Percentiles rank a stretch among this genome's conserved stretches.
phyloP scores from a whole-genome alignment of 1,140 invertebrate species.

The Trichonephila clavipes region DNA sequence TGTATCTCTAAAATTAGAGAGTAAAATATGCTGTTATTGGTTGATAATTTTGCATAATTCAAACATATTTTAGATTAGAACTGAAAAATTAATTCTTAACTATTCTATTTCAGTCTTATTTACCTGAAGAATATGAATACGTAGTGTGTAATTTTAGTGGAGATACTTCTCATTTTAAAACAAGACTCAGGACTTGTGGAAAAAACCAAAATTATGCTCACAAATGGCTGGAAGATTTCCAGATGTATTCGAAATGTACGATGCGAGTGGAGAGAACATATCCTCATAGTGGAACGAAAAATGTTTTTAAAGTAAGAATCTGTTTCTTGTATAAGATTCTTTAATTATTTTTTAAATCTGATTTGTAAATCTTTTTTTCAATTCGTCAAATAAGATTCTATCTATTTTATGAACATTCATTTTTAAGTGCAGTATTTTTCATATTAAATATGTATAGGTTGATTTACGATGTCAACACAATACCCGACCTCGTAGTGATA shows the following conservation, averaged over 20 bases:
- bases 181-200: conserved; percentile 59
- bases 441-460: neutral
- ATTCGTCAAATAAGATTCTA: neutral
- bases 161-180: conserved; percentile 65
- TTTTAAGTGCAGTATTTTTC: neutral
- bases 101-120: conserved; percentile 52
- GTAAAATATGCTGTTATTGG: no score
- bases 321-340: neutral
- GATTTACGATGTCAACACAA: conserved; percentile 73
- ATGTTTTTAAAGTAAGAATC: conserved; percentile 71
- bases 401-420: neutral
- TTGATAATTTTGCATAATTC: no score
- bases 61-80: no score
- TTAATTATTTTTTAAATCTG: neutral
- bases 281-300: conserved; percentile 74
- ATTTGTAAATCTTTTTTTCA: neutral
- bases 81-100: neutral
- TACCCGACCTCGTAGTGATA: conserved; percentile 72
- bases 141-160: conserved; percentile 60
- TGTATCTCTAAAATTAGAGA: no score
- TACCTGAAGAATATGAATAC: conserved; percentile 72
- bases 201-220: conserved; percentile 67
- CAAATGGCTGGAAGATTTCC: conserved; percentile 75
- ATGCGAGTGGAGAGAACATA: conserved; percentile 75
- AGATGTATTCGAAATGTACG: conserved; percentile 74